A percentile compares a stretch with the other conserved stretches of the same genome.
phyloP scores from a whole-genome alignment of 2,113 vertebrate genomes.

The Atractosteus spatula region DNA sequence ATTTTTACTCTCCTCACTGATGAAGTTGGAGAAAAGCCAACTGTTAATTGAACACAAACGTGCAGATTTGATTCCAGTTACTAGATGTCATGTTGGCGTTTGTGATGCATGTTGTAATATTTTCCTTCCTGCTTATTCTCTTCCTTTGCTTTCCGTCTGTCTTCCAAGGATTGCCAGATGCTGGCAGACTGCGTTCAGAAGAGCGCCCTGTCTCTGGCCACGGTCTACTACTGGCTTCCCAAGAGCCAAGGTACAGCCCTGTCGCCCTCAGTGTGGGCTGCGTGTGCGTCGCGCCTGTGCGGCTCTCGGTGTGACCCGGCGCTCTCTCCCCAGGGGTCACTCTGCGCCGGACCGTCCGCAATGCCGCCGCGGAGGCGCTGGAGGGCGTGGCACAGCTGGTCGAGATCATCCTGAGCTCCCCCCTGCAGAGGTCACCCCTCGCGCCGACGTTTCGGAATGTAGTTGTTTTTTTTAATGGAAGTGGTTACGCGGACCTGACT shows the following conservation, averaged over 20 bases:
- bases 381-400: slow-evolving; percentile 78
- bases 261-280: neutral
- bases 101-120: no score
- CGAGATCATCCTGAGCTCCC: slow-evolving; percentile 70
- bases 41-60: no score
- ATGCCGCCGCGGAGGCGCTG: slow-evolving; percentile 72
- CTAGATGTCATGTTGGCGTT: no score
- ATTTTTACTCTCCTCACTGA: no score
- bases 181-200: slow-evolving; percentile 69
- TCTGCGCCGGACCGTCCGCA: slow-evolving; percentile 75
- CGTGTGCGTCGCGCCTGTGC: neutral
- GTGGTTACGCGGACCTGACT: neutral
- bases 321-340: slow-evolving; percentile 67
- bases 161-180: slow-evolving; percentile 65
- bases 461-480: neutral
- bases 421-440: slow-evolving; percentile 68
- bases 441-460: neutral
- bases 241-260: slow-evolving; percentile 80
- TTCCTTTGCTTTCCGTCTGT: neutral
- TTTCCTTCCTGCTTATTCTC: slow-evolving; percentile 1
- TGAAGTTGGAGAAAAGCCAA: no score
- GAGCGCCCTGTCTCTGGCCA: slow-evolving; percentile 67
- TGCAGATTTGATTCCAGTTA: no score
- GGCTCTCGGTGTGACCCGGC: neutral
- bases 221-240: slow-evolving; percentile 82